Conservation (phyloP, 2,797 vertebrate genomes). For the Gymnothorax reevesii region DNA sequence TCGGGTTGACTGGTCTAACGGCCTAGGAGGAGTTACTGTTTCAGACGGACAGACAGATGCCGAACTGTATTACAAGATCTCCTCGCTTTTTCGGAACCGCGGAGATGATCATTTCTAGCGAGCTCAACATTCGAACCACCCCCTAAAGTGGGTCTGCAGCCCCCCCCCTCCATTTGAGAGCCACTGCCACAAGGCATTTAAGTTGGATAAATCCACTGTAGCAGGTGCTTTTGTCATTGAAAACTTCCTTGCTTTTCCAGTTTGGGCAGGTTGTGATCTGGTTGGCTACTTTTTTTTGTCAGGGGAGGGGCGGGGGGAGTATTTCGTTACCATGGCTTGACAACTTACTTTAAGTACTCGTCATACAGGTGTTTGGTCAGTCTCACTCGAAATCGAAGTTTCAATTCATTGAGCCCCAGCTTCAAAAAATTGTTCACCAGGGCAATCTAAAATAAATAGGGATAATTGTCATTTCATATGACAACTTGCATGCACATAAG, state of each 20-base stretch:
- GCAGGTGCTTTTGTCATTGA: neutral
- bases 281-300: neutral
- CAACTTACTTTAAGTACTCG: slow-evolving; percentile 92
- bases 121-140: too few species aligned
- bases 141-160: too few species aligned
- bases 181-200: neutral
- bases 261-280: neutral
- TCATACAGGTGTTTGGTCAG: slow-evolving; percentile 93
- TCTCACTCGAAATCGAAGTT: slow-evolving; percentile 88
- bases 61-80: too few species aligned
- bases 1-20: too few species aligned
- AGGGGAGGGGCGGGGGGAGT: neutral
- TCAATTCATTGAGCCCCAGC: slow-evolving; percentile 91
- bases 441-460: slow-evolving; percentile 79
- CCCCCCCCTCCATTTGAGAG: neutral
- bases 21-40: too few species aligned
- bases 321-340: neutral
- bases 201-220: neutral
- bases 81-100: too few species aligned
- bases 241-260: neutral
- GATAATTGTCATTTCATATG: neutral
- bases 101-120: too few species aligned
- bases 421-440: slow-evolving; percentile 97
- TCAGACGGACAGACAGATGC: too few species aligned
- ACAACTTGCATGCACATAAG: neutral